Percentiles rank a stretch among this genome's conserved stretches.
These are phyloP conservation scores for Labia minor DNA, from an alignment of 2,888 invertebrate species.

Conservation along the genomic window DNA sequence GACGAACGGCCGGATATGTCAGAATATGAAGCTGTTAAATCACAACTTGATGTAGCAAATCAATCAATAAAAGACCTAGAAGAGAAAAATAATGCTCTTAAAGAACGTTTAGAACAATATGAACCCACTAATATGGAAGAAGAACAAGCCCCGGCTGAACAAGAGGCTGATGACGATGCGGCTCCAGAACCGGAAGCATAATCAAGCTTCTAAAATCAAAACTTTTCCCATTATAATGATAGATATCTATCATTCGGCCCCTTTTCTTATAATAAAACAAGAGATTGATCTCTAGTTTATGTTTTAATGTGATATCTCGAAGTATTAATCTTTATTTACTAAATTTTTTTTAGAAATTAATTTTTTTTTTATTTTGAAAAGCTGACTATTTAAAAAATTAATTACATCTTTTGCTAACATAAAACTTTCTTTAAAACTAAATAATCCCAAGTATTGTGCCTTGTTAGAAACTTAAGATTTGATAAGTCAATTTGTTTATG, in stretches of 20 bases:
- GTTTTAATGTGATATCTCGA: neutral
- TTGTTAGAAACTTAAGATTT: neutral
- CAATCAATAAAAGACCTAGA: conserved; percentile 50
- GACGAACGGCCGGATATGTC: conserved; percentile 33
- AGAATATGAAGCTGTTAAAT: conserved; percentile 39
- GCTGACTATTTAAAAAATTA: neutral
- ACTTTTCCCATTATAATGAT: neutral
- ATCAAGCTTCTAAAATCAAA: conserved; percentile 4
- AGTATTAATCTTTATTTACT: neutral
- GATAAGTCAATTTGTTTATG: neutral
- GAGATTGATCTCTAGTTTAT: neutral
- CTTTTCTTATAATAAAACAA: neutral
- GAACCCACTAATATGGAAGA: neutral
- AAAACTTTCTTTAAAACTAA: neutral
- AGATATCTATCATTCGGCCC: neutral
- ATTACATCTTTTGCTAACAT: no score
- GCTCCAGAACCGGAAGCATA: conserved; percentile 13
- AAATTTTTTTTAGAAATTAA: neutral
- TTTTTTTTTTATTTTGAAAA: neutral
- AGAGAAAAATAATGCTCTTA: conserved; percentile 39
- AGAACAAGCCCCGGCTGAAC: neutral
- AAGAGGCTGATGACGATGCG: neutral
- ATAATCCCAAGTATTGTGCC: neutral
- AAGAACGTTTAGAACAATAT: conserved; percentile 15
- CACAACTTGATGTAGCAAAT: conserved; percentile 47